A percentile compares a stretch with the other conserved stretches of the same genome.
Conservation (phyloP, 53 echinoderm and acorn worm genomes). For the Arbacia lixula region DNA sequence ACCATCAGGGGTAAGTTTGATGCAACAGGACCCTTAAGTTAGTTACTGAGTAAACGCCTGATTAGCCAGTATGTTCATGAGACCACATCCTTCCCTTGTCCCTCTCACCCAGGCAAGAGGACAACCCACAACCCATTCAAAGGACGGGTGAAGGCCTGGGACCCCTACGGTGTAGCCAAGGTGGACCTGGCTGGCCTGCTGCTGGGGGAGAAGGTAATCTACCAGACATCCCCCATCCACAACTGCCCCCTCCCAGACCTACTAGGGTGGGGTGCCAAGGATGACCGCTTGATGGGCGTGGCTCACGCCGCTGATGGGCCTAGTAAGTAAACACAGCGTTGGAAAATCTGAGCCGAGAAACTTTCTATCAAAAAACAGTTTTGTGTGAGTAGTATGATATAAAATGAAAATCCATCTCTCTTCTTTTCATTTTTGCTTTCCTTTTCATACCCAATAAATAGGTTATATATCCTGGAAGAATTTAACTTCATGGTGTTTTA, state of each 20-base stretch:
- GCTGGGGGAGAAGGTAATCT: constrained; percentile 86
- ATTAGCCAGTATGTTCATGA: too few relatives aligned
- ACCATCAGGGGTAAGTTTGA: too few relatives aligned
- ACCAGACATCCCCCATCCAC: constrained; percentile 90
- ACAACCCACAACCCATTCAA: constrained; percentile 95
- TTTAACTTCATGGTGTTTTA: too few relatives aligned
- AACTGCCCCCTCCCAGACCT: constrained; percentile 95
- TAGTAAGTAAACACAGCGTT: constrained; percentile 65
- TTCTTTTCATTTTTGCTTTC: too few relatives aligned
- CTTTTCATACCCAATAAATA: neutral
- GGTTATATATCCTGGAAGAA: too few relatives aligned
- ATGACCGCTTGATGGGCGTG: constrained; percentile 76
- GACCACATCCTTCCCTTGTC: too few relatives aligned
- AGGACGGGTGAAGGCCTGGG: constrained; percentile 85
- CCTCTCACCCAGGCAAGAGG: constrained; percentile 75
- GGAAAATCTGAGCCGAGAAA: too few relatives aligned
- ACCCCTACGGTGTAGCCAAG: constrained; percentile 93
- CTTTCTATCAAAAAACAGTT: too few relatives aligned
- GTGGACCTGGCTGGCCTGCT: constrained; percentile 89
- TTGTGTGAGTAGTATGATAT: too few relatives aligned
- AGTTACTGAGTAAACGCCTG: too few relatives aligned
- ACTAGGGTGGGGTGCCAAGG: constrained; percentile 67
- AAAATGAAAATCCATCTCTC: too few relatives aligned
- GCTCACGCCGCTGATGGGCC: constrained; percentile 95
- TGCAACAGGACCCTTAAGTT: too few relatives aligned